These are phyloP conservation scores for Dasypolia templi DNA, from an alignment of 2,888 invertebrate genomes.

Conservation along the genomic window DNA sequence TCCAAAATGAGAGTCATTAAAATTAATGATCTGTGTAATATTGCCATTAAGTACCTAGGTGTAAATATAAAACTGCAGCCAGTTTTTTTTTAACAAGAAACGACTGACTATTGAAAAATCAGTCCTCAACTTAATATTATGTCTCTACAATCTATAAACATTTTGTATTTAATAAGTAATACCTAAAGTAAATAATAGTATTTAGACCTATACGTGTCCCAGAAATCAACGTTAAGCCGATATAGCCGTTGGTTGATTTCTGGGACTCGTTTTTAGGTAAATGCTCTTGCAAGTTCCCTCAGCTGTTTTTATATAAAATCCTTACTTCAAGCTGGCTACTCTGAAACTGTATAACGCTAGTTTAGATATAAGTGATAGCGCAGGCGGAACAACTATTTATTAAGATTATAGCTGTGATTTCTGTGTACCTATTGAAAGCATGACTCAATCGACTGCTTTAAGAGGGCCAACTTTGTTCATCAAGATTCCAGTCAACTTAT, in stretches of 20 bases:
- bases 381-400: not conserved
- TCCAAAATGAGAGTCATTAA: not conserved
- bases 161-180: constrained; percentile 41
- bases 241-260: too few species aligned
- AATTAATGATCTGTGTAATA: not conserved
- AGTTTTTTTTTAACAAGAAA: constrained; percentile 15
- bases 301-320: too few species aligned
- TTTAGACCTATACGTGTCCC: too few species aligned
- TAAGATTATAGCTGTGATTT: not conserved
- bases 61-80: constrained; percentile 2
- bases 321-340: constrained; percentile 33
- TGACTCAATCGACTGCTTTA: not conserved
- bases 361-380: constrained; percentile 1
- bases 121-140: too few species aligned
- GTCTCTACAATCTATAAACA: not conserved
- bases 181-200: too few species aligned
- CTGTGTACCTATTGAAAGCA: not conserved
- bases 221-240: too few species aligned
- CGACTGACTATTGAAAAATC: too few species aligned
- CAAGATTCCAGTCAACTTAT: not conserved
- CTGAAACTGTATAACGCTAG: constrained; percentile 27
- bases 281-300: not conserved
- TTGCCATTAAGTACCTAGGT: not conserved
- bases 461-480: not conserved
- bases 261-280: too few species aligned